phyloP scores from a whole-genome alignment of 2,888 invertebrate genomes.

The Temnothorax ravouxi region DNA sequence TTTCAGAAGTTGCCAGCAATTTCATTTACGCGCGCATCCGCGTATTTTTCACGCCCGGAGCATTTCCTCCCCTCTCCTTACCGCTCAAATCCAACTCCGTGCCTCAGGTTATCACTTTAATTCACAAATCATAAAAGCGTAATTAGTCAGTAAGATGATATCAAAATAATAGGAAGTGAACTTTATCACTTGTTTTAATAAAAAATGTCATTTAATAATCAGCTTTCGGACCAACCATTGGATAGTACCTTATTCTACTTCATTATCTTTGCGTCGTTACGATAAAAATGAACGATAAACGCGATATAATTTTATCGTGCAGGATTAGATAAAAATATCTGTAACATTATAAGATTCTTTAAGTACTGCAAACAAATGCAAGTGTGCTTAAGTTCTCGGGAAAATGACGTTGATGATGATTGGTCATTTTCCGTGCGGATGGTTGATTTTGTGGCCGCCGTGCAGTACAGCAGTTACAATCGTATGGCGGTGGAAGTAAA shows the following conservation, averaged over 20 bases:
- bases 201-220: not conserved
- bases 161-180: not conserved
- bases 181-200: not conserved
- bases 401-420: conserved; percentile 15
- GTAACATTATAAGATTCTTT: not conserved
- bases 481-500: conserved; percentile 64
- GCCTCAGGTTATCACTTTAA: not conserved
- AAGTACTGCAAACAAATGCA: not conserved
- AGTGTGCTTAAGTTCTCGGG: not conserved
- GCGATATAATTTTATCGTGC: not conserved
- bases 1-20: conserved; percentile 60
- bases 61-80: not conserved
- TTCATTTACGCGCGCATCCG: conserved; percentile 53
- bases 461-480: conserved; percentile 43
- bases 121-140: conserved; percentile 47
- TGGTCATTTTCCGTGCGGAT: conserved; percentile 38
- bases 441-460: conserved; percentile 50
- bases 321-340: not conserved
- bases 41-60: conserved; percentile 24
- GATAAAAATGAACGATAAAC: not conserved
- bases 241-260: not conserved
- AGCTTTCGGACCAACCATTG: not conserved
- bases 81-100: not conserved
- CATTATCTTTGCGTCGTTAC: not conserved
- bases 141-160: conserved; percentile 52